Evolutionary conservation across 2,888 invertebrate species (phyloP), one percentile per base, ranked within the genome.

Genomic region (Coelopa pilipes): DNA sequence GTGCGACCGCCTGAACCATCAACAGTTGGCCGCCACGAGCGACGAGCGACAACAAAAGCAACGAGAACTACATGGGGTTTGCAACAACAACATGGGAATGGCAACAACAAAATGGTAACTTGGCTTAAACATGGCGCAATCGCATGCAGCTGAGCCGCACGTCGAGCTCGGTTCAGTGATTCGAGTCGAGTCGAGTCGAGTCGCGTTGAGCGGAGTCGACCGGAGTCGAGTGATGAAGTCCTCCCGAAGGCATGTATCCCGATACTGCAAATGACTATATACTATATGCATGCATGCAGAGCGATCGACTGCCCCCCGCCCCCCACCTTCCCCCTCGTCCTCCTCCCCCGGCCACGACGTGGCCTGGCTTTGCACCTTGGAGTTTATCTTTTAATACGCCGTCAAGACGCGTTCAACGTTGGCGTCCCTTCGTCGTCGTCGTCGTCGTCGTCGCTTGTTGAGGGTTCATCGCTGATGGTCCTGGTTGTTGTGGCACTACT

Each of bases 1-100:
- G 82, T 82, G 81, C 82, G 82, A 84, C 82, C 82, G 83, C 83
- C 82, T 82, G 79, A 84, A 82, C 81, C 82, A 82, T 83, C 83
- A 83, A 83, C 83, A 83, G 82, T 83, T 83, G 79, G 77, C 77
- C 78, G 78, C 79, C 79, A 70, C 65, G 63, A 53, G 9, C 15
- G 15, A 65, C 13, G 13, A 67, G 46, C 59, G 1, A 46, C 70
- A 60, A 72, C 75, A 77, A 75, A 7, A 76, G 75, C 73, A 47
- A 13, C 19, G 7, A 34, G 4, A 34, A 34, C 34, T 4, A 34
- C 7, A 34, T 34, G 34, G 7, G 2, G 7, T 4, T 34, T 34
- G 34, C 34, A 34, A 34, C 34, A 34, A 34, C 34, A 34, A 13
- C 17, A 60, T 19, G 21, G 15, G 3, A 60, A 12, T 21, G 15